Evolutionary conservation across 2,113 vertebrate genomes (phyloP), one percentile per base, ranked within the genome.

Genomic region (Scomber scombrus): DNA sequence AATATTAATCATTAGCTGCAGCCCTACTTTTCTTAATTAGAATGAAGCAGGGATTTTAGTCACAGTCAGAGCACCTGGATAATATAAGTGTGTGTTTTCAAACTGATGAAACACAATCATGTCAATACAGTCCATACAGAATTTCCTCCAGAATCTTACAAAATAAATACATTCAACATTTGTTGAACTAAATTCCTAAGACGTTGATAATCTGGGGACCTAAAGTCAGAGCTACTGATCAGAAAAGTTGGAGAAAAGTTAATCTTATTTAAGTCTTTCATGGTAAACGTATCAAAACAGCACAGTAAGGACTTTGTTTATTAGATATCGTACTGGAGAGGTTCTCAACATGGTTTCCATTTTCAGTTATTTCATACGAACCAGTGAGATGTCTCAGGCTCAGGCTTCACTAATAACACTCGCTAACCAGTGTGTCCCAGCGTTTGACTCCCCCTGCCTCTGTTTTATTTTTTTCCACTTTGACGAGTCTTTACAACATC

Each of bases 401-500:
- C 81, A 65, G 78, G 65, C 77, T 80, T 73, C 83, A 72, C 68
- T 71, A 79, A 76, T 71, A 81, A 69, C 69, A 62, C 78, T 82
- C 72, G 4, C 81, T 82, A 75, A 88, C 75, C 78, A 71, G 60
- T 21, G 57, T 45, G 40, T 78, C 82, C 70, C 68, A 15, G 67
- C 6, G n/a, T 50, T 75, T 78, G 57, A 29, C 71, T 77, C 71
- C 75, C 66, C 66, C 66, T 64, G 67, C 46, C 74, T 52, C 34
- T 15, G 10, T 56, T 78, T 67, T 73, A 80, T 74, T 83, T 72
- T 50, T 65, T 31, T 69, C 31, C 78, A 70, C 58, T 88, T 85
- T 77, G 72, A 82, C 75, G 82, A 65, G 84, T 82, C 75, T 86
- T 89, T 87, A 86, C 84, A 88, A 88, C 80, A 87, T 86, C 73